phyloP scores from a whole-genome alignment of 2,888 invertebrate species.

The Lacanobia wlatinum region DNA sequence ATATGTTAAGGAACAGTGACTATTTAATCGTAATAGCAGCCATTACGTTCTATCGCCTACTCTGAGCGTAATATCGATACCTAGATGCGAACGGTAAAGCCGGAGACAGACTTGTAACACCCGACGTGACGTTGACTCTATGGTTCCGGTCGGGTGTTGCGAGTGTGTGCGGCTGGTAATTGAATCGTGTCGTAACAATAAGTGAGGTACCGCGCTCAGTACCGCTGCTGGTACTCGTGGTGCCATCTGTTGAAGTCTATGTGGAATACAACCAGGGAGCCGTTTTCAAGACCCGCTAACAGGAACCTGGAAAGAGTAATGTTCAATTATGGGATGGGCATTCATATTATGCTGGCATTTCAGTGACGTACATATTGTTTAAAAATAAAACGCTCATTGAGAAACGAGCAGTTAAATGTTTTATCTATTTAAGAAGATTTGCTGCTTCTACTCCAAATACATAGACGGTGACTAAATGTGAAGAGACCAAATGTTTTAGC shows the following conservation, averaged over 20 bases:
- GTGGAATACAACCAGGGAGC: constrained; percentile 99
- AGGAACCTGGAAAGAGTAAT: constrained; percentile 94
- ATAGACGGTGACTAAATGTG: too few relatives aligned
- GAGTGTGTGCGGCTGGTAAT: constrained; percentile 61
- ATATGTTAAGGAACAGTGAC: constrained; percentile 60
- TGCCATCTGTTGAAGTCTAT: constrained; percentile 99
- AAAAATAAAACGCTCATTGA: too few relatives aligned
- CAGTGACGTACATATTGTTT: too few relatives aligned
- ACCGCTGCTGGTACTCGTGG: constrained; percentile 98
- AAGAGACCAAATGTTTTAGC: too few relatives aligned
- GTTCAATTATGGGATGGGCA: too few relatives aligned
- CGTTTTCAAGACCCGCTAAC: constrained; percentile 98
- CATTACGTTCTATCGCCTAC: constrained; percentile 60
- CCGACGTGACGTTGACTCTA: background rate
- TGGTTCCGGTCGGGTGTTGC: constrained; percentile 26
- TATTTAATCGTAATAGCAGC: constrained; percentile 41
- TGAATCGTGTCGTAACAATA: constrained; percentile 65
- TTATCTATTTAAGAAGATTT: too few relatives aligned
- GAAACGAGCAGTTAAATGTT: too few relatives aligned
- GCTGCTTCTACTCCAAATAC: too few relatives aligned
- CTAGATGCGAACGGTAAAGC: constrained; percentile 51
- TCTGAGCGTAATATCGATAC: constrained; percentile 56
- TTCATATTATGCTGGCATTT: too few relatives aligned
- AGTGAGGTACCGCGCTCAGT: constrained; percentile 89
- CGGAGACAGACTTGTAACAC: constrained; percentile 48